Conservation (phyloP, 2,888 invertebrate genomes). For the Callinectes sapidus region DNA sequence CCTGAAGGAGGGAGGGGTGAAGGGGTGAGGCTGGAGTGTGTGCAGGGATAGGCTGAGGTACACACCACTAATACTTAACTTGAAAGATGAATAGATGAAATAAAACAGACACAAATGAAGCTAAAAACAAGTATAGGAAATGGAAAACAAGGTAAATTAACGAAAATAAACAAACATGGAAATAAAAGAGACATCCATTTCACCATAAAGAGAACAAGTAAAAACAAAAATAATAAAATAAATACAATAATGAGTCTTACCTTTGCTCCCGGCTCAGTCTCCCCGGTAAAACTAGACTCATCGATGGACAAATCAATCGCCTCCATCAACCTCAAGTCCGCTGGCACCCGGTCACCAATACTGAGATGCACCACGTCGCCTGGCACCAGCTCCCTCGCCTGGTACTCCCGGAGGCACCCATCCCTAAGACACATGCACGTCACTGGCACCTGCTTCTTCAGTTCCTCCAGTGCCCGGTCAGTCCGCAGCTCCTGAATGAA, state of each 20-base stretch:
- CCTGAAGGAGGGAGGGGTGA: constrained; percentile 40
- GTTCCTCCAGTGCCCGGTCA: constrained; percentile 96
- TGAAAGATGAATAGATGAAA: too few species aligned
- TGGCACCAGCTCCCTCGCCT: constrained; percentile 96
- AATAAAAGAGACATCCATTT: neutral
- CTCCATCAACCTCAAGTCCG: constrained; percentile 95
- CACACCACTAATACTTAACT: neutral
- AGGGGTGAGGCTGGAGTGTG: neutral
- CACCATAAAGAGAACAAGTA: neutral
- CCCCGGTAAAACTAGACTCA: constrained; percentile 99
- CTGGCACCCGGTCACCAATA: constrained; percentile 97
- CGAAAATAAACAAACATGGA: neutral
- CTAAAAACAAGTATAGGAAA: too few species aligned
- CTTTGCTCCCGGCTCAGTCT: constrained; percentile 94
- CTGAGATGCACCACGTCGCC: constrained; percentile 95
- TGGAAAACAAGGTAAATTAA: too few species aligned
- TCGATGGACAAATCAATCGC: constrained; percentile 91
- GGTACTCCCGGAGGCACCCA: constrained; percentile 89
- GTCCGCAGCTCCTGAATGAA: constrained; percentile 99
- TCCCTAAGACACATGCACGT: constrained; percentile 84
- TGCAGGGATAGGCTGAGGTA: neutral
- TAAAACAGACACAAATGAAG: too few species aligned
- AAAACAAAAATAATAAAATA: neutral
- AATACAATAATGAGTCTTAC: neutral
- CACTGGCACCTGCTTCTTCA: constrained; percentile 83